These are phyloP conservation scores for Nesospiza acunhae DNA, from an alignment of 2,113 vertebrate species.

Conservation along the genomic window DNA sequence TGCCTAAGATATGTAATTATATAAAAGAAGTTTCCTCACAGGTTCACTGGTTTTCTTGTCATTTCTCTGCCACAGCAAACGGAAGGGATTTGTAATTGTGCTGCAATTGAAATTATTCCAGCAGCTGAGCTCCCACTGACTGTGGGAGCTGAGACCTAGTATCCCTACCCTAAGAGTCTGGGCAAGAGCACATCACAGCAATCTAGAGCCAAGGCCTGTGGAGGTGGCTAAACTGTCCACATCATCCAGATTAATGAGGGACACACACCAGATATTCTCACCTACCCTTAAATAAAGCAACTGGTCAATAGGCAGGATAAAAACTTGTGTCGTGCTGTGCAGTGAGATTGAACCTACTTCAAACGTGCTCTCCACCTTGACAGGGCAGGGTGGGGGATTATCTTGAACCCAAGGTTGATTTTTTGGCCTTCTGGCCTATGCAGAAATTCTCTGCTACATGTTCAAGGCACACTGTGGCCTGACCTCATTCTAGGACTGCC, in stretches of 20 bases:
- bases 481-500: rapidly evolving
- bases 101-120: not conserved
- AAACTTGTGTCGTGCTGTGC: not conserved
- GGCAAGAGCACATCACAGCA: not conserved
- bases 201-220: not conserved
- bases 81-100: not conserved
- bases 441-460: not conserved
- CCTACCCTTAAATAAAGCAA: not conserved
- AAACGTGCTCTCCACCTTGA: not conserved
- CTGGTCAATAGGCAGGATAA: not conserved
- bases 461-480: not conserved
- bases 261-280: not conserved
- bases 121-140: not conserved
- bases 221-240: not conserved
- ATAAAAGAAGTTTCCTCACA: not conserved
- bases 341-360: not conserved
- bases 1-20: not conserved
- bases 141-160: not conserved
- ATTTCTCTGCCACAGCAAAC: not conserved
- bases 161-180: not conserved
- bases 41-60: not conserved
- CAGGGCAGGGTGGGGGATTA: rapidly evolving
- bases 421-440: not conserved
- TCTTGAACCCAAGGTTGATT: not conserved
- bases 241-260: not conserved